phyloP scores from a whole-genome alignment of 2,888 invertebrate species.

The Chaitophorus viminalis region DNA sequence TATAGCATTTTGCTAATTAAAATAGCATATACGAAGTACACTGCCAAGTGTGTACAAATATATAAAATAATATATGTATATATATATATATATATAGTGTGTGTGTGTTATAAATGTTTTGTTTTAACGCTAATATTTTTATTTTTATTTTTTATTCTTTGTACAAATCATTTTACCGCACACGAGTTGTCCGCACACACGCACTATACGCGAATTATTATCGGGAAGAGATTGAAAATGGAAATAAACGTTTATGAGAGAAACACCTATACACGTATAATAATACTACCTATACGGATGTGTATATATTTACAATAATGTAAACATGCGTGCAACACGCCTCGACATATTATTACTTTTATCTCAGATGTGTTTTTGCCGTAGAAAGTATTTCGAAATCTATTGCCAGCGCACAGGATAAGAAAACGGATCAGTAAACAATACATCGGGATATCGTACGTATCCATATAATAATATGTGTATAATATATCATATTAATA shows the following conservation, averaged over 20 bases:
- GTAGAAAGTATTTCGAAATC: not conserved
- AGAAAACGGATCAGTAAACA: not conserved
- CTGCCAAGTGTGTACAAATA: not conserved
- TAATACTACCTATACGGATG: too few species aligned
- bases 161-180: not conserved
- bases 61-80: not conserved
- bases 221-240: not conserved
- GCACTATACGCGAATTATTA: not conserved
- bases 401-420: not conserved
- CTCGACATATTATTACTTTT: not conserved
- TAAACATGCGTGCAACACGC: not conserved
- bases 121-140: not conserved
- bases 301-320: not conserved
- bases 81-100: too few species aligned
- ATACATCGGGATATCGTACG: not conserved
- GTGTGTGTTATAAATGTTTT: too few species aligned
- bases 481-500: too few species aligned
- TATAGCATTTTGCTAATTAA: not conserved
- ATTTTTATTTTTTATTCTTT: not conserved
- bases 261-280: not conserved
- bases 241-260: not conserved
- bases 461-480: not conserved
- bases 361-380: not conserved
- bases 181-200: not conserved
- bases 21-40: not conserved